These are phyloP conservation scores for Amphiprion ocellaris DNA, from an alignment of 2,113 vertebrate genomes.

Conservation along the genomic window DNA sequence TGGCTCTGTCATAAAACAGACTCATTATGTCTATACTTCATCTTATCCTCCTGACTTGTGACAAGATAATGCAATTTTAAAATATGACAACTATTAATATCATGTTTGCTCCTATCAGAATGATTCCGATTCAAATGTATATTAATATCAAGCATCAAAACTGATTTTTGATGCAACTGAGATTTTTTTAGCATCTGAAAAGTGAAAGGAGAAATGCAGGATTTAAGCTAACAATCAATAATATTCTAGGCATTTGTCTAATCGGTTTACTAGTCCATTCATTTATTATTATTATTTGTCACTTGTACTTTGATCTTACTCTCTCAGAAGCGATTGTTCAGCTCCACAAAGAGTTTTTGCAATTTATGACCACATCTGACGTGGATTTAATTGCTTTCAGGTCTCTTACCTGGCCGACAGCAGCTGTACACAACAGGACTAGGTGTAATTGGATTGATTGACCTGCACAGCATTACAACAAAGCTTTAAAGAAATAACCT, in stretches of 20 bases:
- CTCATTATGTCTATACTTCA: background rate
- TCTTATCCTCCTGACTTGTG: background rate
- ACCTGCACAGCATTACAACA: conserved; percentile 17
- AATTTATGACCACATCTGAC: conserved; percentile 23
- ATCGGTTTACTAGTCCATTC: background rate
- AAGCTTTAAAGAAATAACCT: background rate
- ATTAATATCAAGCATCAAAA: too few species aligned
- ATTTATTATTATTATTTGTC: background rate
- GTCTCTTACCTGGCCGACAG: conserved; percentile 33
- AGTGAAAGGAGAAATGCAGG: too few species aligned
- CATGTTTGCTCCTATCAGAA: background rate
- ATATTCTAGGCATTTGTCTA: too few species aligned
- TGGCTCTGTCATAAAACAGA: too few species aligned
- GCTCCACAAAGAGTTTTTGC: background rate
- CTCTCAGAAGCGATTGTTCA: conserved; percentile 17
- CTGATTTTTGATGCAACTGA: too few species aligned
- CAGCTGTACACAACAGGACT: conserved; percentile 31
- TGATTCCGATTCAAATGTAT: background rate
- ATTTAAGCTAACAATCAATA: too few species aligned
- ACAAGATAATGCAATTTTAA: background rate
- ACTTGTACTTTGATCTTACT: background rate
- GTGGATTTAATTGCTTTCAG: conserved; percentile 28
- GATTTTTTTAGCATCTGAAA: too few species aligned
- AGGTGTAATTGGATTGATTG: conserved; percentile 37
- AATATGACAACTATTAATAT: background rate